phyloP scores from a whole-genome alignment of 2,888 invertebrate genomes.

The Pristionchus japonicus region DNA sequence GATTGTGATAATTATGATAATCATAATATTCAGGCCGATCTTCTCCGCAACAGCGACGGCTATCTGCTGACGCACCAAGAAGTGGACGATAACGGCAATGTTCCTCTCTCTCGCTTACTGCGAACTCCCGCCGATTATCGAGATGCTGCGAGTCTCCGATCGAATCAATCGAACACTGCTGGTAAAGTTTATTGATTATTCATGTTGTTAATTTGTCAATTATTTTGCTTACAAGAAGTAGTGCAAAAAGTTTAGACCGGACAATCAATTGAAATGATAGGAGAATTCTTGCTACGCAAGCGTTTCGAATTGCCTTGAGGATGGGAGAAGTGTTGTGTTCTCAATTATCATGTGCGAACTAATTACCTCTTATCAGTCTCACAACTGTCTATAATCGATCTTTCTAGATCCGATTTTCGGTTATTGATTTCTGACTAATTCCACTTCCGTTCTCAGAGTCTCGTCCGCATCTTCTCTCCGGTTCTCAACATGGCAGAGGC shows the following conservation, averaged over 20 bases:
- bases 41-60: too few relatives aligned
- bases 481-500: neutral
- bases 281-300: too few relatives aligned
- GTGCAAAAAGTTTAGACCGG: too few relatives aligned
- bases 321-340: too few relatives aligned
- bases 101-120: neutral
- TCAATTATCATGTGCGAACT: too few relatives aligned
- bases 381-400: too few relatives aligned
- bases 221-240: too few relatives aligned
- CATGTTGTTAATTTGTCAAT: neutral
- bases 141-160: neutral
- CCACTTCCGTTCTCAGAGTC: neutral
- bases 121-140: neutral
- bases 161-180: neutral
- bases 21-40: slow-evolving; percentile 81
- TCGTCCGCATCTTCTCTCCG: neutral
- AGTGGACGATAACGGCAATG: slow-evolving; percentile 91
- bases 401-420: too few relatives aligned
- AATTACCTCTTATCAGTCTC: too few relatives aligned
- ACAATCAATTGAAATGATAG: too few relatives aligned
- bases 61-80: slow-evolving; percentile 94
- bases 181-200: neutral
- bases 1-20: too few relatives aligned
- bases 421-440: neutral
- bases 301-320: too few relatives aligned